A percentile compares a stretch with the other conserved stretches of the same genome.
phyloP scores from a whole-genome alignment of 2,888 invertebrate species.

The Busseola fusca region DNA sequence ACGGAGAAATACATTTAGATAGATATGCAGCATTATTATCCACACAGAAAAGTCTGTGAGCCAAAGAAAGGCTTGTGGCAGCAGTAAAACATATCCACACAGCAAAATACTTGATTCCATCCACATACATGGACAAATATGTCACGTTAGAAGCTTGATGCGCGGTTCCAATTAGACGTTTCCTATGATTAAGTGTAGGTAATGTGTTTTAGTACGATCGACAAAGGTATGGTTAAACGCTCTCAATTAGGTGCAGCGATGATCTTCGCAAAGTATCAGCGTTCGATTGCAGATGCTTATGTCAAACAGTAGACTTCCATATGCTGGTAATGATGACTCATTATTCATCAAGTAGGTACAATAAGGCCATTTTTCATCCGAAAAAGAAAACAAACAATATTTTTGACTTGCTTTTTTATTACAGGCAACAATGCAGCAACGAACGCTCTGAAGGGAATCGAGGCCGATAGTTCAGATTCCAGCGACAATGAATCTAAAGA shows the following conservation, averaged over 20 bases:
- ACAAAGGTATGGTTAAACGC: background rate
- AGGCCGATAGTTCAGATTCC: constrained; percentile 91
- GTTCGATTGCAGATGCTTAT: background rate
- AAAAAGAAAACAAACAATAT: background rate
- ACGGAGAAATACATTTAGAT: background rate
- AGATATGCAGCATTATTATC: background rate
- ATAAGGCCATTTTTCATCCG: background rate
- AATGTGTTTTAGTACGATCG: background rate
- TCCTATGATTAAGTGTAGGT: background rate
- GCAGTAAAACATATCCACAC: background rate
- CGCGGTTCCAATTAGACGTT: too few species aligned
- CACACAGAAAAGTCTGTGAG: background rate
- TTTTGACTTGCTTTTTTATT: constrained; percentile 37
- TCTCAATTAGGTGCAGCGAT: background rate
- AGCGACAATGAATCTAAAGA: constrained; percentile 93
- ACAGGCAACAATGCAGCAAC: constrained; percentile 85
- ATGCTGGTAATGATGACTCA: background rate
- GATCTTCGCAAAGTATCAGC: background rate
- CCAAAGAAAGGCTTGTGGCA: background rate
- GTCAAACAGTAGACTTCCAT: background rate
- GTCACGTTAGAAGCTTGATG: too few species aligned
- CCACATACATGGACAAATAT: too few species aligned
- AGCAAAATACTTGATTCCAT: background rate
- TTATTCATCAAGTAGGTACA: background rate
- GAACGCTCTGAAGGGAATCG: constrained; percentile 90